These are phyloP conservation scores for Gibbula magus DNA, from an alignment of 2,888 invertebrate species.

Conservation along the genomic window DNA sequence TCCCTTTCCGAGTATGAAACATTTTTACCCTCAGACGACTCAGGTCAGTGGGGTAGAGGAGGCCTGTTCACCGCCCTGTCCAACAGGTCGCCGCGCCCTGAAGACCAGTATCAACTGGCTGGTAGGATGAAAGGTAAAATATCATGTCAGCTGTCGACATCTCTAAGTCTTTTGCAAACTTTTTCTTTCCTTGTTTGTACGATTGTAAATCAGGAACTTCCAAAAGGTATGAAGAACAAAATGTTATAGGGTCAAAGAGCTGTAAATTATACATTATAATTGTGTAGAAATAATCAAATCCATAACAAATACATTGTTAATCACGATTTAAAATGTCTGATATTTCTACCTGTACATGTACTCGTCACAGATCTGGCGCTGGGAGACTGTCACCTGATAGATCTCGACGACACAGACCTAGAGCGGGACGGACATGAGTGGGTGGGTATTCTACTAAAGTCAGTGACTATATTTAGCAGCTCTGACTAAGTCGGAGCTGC, in stretches of 20 bases:
- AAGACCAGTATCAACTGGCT: slow-evolving; percentile 71
- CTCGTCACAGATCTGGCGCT: slow-evolving; percentile 66
- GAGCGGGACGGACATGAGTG: slow-evolving; percentile 53
- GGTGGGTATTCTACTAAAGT: slow-evolving; percentile 48
- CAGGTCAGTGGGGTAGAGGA: slow-evolving; percentile 75
- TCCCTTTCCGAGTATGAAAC: neutral
- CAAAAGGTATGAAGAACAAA: too few species aligned
- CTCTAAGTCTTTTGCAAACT: too few species aligned
- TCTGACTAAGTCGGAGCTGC: too few species aligned
- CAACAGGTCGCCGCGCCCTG: slow-evolving; percentile 59
- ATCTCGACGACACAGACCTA: slow-evolving; percentile 57
- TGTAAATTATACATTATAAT: too few species aligned
- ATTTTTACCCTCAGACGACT: slow-evolving; percentile 68
- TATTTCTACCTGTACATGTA: slow-evolving; percentile 1
- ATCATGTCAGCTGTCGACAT: too few species aligned
- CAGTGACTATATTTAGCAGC: too few species aligned
- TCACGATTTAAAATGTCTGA: too few species aligned
- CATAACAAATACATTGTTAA: too few species aligned
- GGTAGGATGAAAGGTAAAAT: slow-evolving; percentile 71
- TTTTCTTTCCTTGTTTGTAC: too few species aligned
- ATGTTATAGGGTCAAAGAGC: too few species aligned
- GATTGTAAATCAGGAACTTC: too few species aligned
- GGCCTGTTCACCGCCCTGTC: slow-evolving; percentile 75
- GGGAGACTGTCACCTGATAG: slow-evolving; percentile 74
- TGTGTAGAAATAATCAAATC: too few species aligned